Base-by-base conservation (phyloP, 37 sponge, comb jelly and placozoan genomes). In the Petrosia ficiformis region DNA sequence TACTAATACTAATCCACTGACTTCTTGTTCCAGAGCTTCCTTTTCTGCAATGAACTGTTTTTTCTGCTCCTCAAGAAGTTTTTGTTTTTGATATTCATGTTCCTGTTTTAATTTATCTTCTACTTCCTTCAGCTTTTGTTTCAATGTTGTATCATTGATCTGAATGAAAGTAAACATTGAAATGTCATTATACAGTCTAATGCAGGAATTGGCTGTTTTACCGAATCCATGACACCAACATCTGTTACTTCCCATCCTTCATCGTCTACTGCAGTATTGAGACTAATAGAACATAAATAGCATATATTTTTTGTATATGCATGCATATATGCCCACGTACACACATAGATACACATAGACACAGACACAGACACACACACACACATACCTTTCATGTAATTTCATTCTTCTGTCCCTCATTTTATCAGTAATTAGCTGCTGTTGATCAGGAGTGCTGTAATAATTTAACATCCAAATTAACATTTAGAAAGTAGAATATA, bases 321-420 rank as follows among this genome's bases (percentile, higher is more conserved):
- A 21, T 65, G 35, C 66, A n/a, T n/a, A n/a, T n/a, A n/a, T n/a
- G n/a, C n/a, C n/a, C n/a, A n/a, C n/a, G n/a, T n/a, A n/a, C n/a
- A n/a, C n/a, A n/a, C n/a, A n/a, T n/a, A n/a, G n/a, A n/a, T n/a
- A n/a, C n/a, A n/a, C n/a, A n/a, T n/a, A n/a, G n/a, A n/a, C n/a
- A n/a, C n/a, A n/a, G n/a, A n/a, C n/a, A n/a, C n/a, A n/a, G n/a
- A n/a, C n/a, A n/a, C n/a, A n/a, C n/a, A n/a, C n/a, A n/a, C n/a
- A n/a, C 11, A 31, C 35, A 14, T 22, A 48, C 54, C 29, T 38
- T 30, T 11, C 24, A 42, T 68, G 70, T 14, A 68, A 6, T 33
- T 68, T 36, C 4, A 19, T 42, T 57, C 88, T 81, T 38, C 88
- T 56, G 71, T 81, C 67, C 73, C 71, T 70, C 71, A 87, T 65